Base-by-base conservation (phyloP, 2,113 vertebrate species). In the Calidris pugnax region DNA sequence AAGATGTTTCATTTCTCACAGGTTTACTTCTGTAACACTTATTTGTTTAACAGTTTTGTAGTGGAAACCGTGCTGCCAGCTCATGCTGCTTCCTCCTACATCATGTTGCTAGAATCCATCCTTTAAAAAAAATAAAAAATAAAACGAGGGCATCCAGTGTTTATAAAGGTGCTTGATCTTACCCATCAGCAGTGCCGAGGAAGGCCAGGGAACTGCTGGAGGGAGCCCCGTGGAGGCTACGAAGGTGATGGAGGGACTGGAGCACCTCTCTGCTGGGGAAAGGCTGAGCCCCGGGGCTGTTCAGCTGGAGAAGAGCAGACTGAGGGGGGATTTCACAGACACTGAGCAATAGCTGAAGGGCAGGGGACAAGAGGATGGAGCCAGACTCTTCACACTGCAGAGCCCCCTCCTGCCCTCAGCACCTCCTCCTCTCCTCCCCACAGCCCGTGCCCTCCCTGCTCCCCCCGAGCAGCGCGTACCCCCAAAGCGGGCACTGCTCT, bases 1-100 rank as follows among this genome's bases (percentile, higher is more conserved):
- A 98, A 96, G 92, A 96, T 97, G 90, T 90, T 96, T 93, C 89
- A 92, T 92, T 96, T 94, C 95, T 97, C 96, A 94, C 96, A 98
- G 95, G 94, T 98, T 98, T 96, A 96, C 97, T 96, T 94, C 85
- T 97, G 37, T 41, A 96, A 97, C 95, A 94, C 89, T 97, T 97
- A 96, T 97, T 97, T 98, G 96, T 97, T 97, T 94, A 94, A 91
- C 95, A 95, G 94, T 96, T 96, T 92, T 89, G 87, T 86, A 87
- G 84, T 20, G 11, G 92, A 87, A 96, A 80, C 0, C 16, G 73
- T 60, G 48, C 96, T 96, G 94, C 95, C 93, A 92, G 94, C 89
- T 96, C 93, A 91, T 22, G 82, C 74, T 93, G 88, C 76, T 66
- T 67, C 95, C 87, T 93, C 92, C 94, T 66, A 87, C 73, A 69